Base-by-base conservation (phyloP, 1,140 invertebrate species). In the Brachystomella parvula region DNA sequence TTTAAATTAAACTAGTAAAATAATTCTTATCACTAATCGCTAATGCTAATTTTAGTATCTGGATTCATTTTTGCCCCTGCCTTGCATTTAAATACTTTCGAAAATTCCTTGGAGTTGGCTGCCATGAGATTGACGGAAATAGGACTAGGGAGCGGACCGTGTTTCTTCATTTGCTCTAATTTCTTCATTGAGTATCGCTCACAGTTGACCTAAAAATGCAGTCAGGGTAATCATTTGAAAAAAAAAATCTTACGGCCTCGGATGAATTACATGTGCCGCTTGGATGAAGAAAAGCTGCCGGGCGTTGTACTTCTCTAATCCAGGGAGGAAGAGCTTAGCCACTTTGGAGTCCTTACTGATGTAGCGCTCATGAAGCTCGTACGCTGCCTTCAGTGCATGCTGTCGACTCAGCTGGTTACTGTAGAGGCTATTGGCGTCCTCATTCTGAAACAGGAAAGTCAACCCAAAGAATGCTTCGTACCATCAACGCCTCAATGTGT, bases 41-140 rank as follows among this genome's bases (percentile, higher is more conserved):
- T 17, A 12, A 53, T 15, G 24, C 24, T 53, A 24, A 19, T 17
- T 24, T 53, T 53, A 17, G 12, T 15, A 6, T 15, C 6, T 26
- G 49, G 49, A 53, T 53, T 53, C 49, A 53, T 53, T 6, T 26
- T 15, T 6, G 49, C 9, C 12, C 21, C 21, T 26, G 12, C 24
- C 6, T 9, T 9, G 49, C 49, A 53, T 12, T 24, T 26, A 53
- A 53, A 53, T 17, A 24, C 24, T 24, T 53, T 24, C 24, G 49
- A 53, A 26, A 53, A 53, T 24, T 53, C 49, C 24, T 53, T 26
- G 12, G 49, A 53, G 24, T 53, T 53, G 49, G 49, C 49, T 53
- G 49, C 49, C 49, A 53, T 53, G 49, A 53, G 49, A 24, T 53
- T 53, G 49, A 53, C 24, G 12, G 49, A 53, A 53, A 53, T 24